Percentiles rank a stretch among this genome's conserved stretches.
These are phyloP conservation scores for Alviniconcha marisindica DNA, from an alignment of 1,140 invertebrate species.

Conservation along the genomic window DNA sequence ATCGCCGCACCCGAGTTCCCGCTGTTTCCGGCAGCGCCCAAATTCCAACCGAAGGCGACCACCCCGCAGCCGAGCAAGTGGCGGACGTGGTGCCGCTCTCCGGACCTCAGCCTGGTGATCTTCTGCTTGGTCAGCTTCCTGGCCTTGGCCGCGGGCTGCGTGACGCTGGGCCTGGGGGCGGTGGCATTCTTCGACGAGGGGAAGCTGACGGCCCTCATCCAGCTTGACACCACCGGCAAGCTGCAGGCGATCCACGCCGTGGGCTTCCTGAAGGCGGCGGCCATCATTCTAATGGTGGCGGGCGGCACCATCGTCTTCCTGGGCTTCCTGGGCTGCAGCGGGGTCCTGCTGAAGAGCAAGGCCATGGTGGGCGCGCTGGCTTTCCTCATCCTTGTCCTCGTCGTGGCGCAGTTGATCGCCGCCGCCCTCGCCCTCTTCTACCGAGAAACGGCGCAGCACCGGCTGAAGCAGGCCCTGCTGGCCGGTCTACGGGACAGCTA, in stretches of 20 bases:
- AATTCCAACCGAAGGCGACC: too few species aligned
- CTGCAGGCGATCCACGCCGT: not conserved
- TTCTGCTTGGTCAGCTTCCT: not conserved
- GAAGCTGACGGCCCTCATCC: not conserved
- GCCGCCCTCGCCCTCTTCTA: not conserved
- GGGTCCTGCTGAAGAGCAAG: not conserved
- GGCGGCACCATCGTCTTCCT: not conserved
- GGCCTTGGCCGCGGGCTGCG: not conserved
- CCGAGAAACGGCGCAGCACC: not conserved
- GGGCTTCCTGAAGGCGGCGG: not conserved
- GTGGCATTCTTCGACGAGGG: not conserved
- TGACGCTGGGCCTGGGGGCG: not conserved
- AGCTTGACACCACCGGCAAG: not conserved
- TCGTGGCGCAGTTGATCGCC: not conserved
- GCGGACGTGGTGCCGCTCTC: too few species aligned
- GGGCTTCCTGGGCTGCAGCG: slow-evolving; percentile 11
- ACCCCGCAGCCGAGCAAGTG: too few species aligned
- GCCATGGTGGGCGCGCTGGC: not conserved
- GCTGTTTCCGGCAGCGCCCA: too few species aligned
- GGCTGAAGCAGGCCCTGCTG: not conserved
- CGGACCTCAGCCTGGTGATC: not conserved
- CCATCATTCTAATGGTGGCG: not conserved
- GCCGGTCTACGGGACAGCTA: not conserved
- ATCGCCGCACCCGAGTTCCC: too few species aligned
- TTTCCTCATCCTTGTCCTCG: not conserved